Evolutionary conservation across 2,888 invertebrate species (phyloP).

Genomic region (Autographa pulchrina): DNA sequence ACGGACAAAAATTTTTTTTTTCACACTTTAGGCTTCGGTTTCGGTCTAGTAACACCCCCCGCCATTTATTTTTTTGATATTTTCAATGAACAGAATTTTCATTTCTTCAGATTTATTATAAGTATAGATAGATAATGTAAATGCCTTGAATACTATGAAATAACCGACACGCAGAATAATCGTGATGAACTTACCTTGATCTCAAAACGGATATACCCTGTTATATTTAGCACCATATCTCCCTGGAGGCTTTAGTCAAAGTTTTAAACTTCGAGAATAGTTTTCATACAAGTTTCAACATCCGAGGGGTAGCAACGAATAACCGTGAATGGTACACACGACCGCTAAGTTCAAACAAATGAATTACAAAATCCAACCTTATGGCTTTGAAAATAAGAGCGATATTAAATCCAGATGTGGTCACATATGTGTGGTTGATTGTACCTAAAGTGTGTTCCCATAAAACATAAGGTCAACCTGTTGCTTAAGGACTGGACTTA

Average conservation of each 20-base stretch:
- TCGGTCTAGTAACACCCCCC: no score
- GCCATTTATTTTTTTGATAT: no score
- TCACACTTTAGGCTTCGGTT: no score
- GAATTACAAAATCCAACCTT: background rate
- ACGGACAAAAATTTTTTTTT: no score
- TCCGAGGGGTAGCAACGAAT: background rate
- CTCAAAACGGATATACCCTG: background rate
- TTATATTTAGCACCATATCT: background rate
- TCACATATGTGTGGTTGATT: background rate
- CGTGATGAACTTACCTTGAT: background rate
- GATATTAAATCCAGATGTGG: background rate
- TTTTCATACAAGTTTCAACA: background rate
- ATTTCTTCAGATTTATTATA: no score
- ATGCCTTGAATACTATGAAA: no score
- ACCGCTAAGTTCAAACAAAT: background rate
- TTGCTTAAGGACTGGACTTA: constrained; percentile 30
- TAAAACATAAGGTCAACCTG: constrained; percentile 35
- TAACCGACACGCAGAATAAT: background rate
- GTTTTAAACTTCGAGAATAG: background rate
- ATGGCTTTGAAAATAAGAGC: background rate
- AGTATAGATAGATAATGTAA: no score
- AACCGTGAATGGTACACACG: background rate
- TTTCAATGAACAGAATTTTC: no score
- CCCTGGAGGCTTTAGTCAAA: constrained; percentile 1
- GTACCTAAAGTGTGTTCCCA: background rate